Percentiles rank a stretch among this genome's conserved stretches.
Evolutionary conservation across 2,113 vertebrate species (phyloP).

Genomic region (Barbus barbus): DNA sequence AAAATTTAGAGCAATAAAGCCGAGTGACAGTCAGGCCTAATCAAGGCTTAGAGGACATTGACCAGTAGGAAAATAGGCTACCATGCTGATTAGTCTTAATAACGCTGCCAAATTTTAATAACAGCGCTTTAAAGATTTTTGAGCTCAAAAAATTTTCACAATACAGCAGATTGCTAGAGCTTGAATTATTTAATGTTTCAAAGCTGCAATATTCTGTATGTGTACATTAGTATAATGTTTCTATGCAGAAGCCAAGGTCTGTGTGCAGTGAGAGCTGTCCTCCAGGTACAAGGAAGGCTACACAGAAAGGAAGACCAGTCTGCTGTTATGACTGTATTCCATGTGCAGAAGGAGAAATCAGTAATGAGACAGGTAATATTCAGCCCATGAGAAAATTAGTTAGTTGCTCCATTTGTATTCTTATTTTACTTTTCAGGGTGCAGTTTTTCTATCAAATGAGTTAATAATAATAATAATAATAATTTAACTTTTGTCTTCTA

Average conservation of each 20-base stretch:
- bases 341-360: conserved; percentile 53
- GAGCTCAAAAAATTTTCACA: neutral
- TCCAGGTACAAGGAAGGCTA: too few relatives aligned
- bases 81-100: neutral
- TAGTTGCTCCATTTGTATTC: conserved; percentile 55
- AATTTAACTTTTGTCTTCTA: neutral
- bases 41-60: too few relatives aligned
- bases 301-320: too few relatives aligned
- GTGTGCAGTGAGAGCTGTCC: conserved; percentile 58
- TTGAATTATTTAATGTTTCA: neutral
- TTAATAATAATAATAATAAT: conserved; percentile 31
- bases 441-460: conserved; percentile 32
- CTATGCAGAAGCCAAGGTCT: conserved; percentile 59
- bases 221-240: neutral
- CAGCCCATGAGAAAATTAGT: conserved; percentile 29
- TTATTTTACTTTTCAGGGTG: conserved; percentile 56
- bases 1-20: neutral
- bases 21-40: too few relatives aligned
- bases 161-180: neutral
- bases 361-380: conserved; percentile 61
- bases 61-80: too few relatives aligned
- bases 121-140: neutral
- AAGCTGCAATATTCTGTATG: conserved; percentile 15
- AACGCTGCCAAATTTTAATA: neutral
- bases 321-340: too few relatives aligned